phyloP scores from a whole-genome alignment of 2,113 vertebrate species.

The Candoia aspera region DNA sequence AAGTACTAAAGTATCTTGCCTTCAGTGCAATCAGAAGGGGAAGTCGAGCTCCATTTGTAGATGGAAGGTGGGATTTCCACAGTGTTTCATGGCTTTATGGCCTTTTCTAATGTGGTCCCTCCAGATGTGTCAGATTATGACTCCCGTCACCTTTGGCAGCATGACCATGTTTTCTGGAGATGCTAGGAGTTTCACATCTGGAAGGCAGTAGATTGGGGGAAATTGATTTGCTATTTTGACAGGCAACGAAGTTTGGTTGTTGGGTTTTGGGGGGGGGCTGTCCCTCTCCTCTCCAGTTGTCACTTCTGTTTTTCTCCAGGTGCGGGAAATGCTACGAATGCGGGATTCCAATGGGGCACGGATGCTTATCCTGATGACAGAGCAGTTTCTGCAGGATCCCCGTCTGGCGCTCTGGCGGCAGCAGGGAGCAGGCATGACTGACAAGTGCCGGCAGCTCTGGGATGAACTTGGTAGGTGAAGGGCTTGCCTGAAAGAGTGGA shows the following conservation, averaged over 20 bases:
- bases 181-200: background rate
- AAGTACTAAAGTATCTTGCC: background rate
- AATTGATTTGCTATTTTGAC: background rate
- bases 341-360: slow-evolving; percentile 73
- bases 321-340: slow-evolving; percentile 76
- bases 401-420: slow-evolving; percentile 72
- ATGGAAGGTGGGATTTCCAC: background rate
- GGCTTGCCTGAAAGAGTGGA: background rate
- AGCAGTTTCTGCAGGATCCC: slow-evolving; percentile 74
- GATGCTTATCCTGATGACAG: slow-evolving; percentile 74
- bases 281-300: background rate
- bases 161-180: background rate
- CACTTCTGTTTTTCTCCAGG: slow-evolving; percentile 47
- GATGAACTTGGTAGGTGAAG: slow-evolving; percentile 69
- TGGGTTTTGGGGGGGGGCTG: background rate
- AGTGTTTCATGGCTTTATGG: background rate
- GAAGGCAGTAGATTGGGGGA: background rate
- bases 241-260: background rate
- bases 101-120: background rate
- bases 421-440: slow-evolving; percentile 72
- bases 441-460: slow-evolving; percentile 76
- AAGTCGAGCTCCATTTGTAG: background rate
- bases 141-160: background rate
- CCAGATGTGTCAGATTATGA: background rate
- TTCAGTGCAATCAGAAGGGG: background rate